phyloP scores from a whole-genome alignment of 2,888 invertebrate genomes.

The Helobdella robusta region DNA sequence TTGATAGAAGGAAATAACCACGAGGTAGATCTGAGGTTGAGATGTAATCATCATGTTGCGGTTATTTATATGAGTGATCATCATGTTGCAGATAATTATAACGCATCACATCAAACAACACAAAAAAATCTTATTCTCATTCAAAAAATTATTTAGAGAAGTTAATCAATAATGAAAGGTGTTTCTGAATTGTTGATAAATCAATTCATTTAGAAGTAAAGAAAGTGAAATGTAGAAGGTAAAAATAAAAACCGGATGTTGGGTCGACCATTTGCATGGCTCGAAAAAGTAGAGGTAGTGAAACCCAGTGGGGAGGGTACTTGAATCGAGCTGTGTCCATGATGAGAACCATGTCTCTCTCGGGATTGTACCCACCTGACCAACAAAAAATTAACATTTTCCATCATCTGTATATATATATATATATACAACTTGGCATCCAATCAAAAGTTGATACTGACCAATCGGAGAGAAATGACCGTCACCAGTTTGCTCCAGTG shows the following conservation, averaged over 20 bases:
- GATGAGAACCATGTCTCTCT: constrained; percentile 43
- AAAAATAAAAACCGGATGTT: constrained; percentile 37
- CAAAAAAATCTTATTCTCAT: neutral
- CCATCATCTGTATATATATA: no score
- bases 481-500: constrained; percentile 46
- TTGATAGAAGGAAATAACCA: constrained; percentile 20
- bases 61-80: no score
- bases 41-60: no score
- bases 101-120: no score
- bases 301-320: constrained; percentile 49
- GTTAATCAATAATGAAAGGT: neutral
- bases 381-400: no score
- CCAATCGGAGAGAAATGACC: constrained; percentile 47
- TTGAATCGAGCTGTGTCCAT: constrained; percentile 50
- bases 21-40: constrained; percentile 15
- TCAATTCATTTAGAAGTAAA: neutral
- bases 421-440: no score
- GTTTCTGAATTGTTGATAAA: neutral
- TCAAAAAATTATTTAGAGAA: neutral
- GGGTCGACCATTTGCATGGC: constrained; percentile 45
- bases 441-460: no score
- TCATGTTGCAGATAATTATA: no score
- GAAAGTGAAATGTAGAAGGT: neutral
- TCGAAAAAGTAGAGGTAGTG: constrained; percentile 40
- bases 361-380: constrained; percentile 42